Conservation (phyloP, 2,888 invertebrate genomes). For the Calliphora vomitoria region DNA sequence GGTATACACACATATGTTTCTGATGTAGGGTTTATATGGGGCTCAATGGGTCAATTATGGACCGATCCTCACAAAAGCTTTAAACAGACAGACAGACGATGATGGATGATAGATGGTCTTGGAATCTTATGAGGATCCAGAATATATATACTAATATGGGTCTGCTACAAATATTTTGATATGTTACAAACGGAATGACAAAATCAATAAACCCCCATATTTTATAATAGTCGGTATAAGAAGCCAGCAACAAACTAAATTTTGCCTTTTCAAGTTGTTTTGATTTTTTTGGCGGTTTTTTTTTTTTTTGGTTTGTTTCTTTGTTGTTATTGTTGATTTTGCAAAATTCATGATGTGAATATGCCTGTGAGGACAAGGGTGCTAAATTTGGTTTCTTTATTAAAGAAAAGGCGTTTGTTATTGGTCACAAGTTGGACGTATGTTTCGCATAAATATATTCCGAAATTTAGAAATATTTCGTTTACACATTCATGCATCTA, state of each 20-base stretch:
- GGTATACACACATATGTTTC: too few relatives aligned
- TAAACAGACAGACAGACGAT: too few relatives aligned
- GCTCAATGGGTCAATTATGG: too few relatives aligned
- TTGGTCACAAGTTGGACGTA: not conserved
- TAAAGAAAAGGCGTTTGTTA: not conserved
- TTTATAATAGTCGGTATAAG: not conserved
- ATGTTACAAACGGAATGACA: not conserved
- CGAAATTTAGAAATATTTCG: too few relatives aligned
- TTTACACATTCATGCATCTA: not conserved
- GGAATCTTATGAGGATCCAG: too few relatives aligned
- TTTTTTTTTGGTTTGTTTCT: not conserved
- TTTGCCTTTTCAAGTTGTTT: slow-evolving; percentile 22
- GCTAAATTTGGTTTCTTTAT: not conserved
- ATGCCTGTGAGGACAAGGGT: not conserved
- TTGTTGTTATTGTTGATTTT: not conserved
- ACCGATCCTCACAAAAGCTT: too few relatives aligned
- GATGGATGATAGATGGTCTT: too few relatives aligned
- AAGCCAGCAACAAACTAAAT: not conserved
- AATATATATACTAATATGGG: too few relatives aligned
- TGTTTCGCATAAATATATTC: not conserved
- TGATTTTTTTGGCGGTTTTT: slow-evolving; percentile 40
- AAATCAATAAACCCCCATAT: not conserved
- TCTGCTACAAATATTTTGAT: too few relatives aligned
- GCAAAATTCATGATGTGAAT: slow-evolving; percentile 4
- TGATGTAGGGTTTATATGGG: too few relatives aligned